Evolutionary conservation across 2,797 vertebrate species (phyloP), one percentile per base, ranked within the genome.

Genomic region (Labeo calbasu): DNA sequence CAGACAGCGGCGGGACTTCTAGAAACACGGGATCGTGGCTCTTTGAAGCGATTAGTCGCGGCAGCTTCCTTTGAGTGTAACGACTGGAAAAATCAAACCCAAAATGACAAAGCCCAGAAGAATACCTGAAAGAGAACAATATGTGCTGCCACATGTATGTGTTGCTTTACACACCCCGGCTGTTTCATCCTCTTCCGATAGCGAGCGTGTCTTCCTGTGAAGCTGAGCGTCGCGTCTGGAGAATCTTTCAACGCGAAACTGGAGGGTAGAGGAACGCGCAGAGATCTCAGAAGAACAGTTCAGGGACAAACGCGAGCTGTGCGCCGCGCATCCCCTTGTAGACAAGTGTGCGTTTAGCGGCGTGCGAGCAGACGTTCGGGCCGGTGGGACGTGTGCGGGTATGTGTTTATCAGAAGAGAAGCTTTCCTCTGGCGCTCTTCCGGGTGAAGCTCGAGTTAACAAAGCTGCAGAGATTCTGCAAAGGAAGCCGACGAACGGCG

Each of bases 321-420:
- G 19, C 89, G 87, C 78, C 89, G 28, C 32, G 92, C 85, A 91
- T 87, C 88, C 85, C 90, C 93, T 94, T 95, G 95, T 95, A 95
- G 94, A 94, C 93, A 92, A 91, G 92, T 88, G 92, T 89, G 90
- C 92, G 86, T 94, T 95, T 94, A 94, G 92, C 91, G 84, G 89
- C 90, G 91, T 92, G 87, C 87, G 91, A 91, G 93, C 94, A 93
- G 91, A 93, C 92, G 89, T 83, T 25, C 88, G 91, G 93, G 95
- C 95, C 94, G 85, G 93, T 92, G 94, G 95, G 94, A 96, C 92
- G 91, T 90, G 93, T 91, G 92, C 91, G 28, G 4, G 91, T 94
- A 93, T 95, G 93, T 95, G 93, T 95, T 95, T 95, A 95, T 95
- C 94, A 94, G 90, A 95, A 91, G 90, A 93, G 90, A 90, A 93